Evolutionary conservation across 1,140 invertebrate species (phyloP), one percentile per base, ranked within the genome.

Genomic region (Achatina immaculata): DNA sequence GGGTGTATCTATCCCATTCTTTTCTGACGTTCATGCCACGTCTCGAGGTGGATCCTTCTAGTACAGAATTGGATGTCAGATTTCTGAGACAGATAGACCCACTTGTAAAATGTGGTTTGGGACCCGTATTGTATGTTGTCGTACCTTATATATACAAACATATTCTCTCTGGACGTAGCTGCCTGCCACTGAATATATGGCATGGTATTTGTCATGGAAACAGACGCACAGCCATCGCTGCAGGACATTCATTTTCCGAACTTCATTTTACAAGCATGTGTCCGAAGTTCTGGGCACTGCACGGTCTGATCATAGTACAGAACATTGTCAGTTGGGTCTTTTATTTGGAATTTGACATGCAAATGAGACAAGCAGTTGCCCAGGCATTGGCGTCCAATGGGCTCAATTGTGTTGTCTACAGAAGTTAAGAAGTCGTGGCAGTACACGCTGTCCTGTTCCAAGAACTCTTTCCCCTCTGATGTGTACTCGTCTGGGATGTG

Each of bases 371-470:
- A 45, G 65, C 83, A 83, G 28, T 66, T 82, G 58, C 79, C 83
- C n/a, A 75, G 28, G 43, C 83, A 83, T 19, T 68, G 7, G 16
- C 34, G 21, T 7, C 58, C 36, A 21, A 83, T 28, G 0, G 80
- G 62, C 21, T 66, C 71, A 14, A 74, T 75, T 11, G 43, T 73
- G 0, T 73, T 76, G 69, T 81, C 78, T 28, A 73, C 71, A 24
- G 71, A 38, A n/a, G 83, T 81, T 31, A 83, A 73, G 66, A 83
- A 83, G 76, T 83, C 80, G 72, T 83, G 83, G 73, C 83, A 83
- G 80, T 83, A 83, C n/a, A 83, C 83, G 73, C 58, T 80, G 80
- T 74, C 80, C 45, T 82, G 80, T 28, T 80, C 42, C 21, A 40
- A 6, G 79, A 83, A 83, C 14, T 66, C 71, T 65, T 45, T 38